Evolutionary conservation across 64 coral and sea anemone genomes (phyloP).

Genomic region (Porites australiensis): DNA sequence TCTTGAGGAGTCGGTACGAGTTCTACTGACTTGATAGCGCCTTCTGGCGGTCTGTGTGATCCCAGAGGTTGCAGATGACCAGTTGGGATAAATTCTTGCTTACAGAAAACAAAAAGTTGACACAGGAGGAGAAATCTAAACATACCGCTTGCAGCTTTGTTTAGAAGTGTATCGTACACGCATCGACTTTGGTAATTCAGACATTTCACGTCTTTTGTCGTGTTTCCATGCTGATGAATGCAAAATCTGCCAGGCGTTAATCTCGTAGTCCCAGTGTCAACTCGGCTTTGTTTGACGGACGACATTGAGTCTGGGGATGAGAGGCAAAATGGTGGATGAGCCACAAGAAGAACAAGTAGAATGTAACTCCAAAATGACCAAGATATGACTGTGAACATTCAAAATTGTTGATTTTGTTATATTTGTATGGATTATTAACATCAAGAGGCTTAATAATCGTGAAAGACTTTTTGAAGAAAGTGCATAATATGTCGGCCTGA

Average conservation of each 20-base stretch:
- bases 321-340: slow-evolving; percentile 63
- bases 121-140: not conserved
- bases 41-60: slow-evolving; percentile 78
- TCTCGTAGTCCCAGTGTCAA: too few relatives aligned
- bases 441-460: too few relatives aligned
- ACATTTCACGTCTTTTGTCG: too few relatives aligned
- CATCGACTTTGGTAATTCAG: too few relatives aligned
- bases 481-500: not conserved
- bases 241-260: not conserved
- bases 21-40: slow-evolving; percentile 54
- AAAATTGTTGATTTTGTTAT: not conserved
- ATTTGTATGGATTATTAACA: too few relatives aligned
- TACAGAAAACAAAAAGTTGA: slow-evolving; percentile 33
- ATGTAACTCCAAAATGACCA: not conserved
- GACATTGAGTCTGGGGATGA: too few relatives aligned
- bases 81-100: slow-evolving; percentile 27
- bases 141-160: not conserved
- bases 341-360: not conserved
- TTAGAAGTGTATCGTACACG: not conserved
- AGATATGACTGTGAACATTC: not conserved
- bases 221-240: too few relatives aligned
- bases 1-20: slow-evolving; percentile 51
- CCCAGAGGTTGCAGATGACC: slow-evolving; percentile 86
- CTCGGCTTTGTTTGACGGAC: too few relatives aligned
- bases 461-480: too few relatives aligned